A percentile compares a stretch with the other conserved stretches of the same genome.
Conservation (phyloP, 1,140 invertebrate genomes). For the Euglossa dilemma region DNA sequence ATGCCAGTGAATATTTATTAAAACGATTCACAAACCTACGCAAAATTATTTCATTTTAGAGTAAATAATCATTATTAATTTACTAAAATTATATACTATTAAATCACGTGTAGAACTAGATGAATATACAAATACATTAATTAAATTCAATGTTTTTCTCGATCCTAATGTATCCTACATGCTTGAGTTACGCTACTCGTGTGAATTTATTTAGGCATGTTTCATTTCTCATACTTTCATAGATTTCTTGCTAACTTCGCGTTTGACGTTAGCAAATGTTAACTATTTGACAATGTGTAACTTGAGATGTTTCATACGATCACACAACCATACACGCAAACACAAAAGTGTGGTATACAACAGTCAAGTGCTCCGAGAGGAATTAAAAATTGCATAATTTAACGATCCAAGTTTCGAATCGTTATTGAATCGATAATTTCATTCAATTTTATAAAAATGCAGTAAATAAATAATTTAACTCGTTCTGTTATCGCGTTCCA, state of each 20-base stretch:
- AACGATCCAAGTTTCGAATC: constrained; percentile 6
- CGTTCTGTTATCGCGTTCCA: too few relatives aligned
- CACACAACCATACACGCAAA: background rate
- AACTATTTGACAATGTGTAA: background rate
- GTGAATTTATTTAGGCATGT: background rate
- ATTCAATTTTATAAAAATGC: constrained; percentile 11
- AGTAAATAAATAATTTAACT: too few relatives aligned
- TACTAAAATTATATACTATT: too few relatives aligned
- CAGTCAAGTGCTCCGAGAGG: background rate
- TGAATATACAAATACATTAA: too few relatives aligned
- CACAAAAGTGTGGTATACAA: background rate
- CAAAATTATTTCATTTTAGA: background rate
- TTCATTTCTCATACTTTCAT: background rate
- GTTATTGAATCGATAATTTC: background rate
- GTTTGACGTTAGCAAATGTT: background rate
- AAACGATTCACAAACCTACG: background rate
- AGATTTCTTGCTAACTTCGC: background rate
- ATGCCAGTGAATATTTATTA: background rate
- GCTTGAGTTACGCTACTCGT: background rate
- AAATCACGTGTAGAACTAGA: too few relatives aligned
- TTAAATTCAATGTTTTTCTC: too few relatives aligned
- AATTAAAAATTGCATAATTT: constrained; percentile 13
- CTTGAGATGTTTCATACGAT: background rate
- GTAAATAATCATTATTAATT: background rate
- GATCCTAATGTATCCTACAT: background rate